A percentile compares a stretch with the other conserved stretches of the same genome.
These are phyloP conservation scores for Nemapogon koenigi DNA, from an alignment of 2,888 invertebrate species.

Conservation along the genomic window DNA sequence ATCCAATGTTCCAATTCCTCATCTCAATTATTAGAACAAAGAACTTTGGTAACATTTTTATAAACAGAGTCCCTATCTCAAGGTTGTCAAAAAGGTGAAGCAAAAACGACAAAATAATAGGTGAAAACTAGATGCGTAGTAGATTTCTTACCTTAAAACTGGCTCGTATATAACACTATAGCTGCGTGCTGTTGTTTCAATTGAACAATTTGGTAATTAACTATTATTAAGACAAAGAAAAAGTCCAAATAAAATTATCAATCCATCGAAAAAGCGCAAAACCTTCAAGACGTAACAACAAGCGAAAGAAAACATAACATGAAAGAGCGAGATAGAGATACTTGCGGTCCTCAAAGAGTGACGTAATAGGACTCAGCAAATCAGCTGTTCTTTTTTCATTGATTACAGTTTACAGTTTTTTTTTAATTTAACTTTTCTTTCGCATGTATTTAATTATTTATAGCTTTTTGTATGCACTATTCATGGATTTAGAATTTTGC, in stretches of 20 bases:
- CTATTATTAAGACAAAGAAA: conserved; percentile 3
- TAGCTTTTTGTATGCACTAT: too few relatives aligned
- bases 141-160: conserved; percentile 32
- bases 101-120: conserved; percentile 36
- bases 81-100: conserved; percentile 51
- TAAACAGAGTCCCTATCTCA: conserved; percentile 27
- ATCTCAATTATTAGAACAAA: too few relatives aligned
- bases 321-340: not conserved
- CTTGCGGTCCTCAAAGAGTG: conserved; percentile 1
- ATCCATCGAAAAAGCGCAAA: conserved; percentile 36
- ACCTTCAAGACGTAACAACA: conserved; percentile 41
- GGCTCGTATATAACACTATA: conserved; percentile 5
- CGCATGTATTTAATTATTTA: not conserved
- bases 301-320: conserved; percentile 32
- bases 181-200: too few relatives aligned
- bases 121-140: conserved; percentile 39
- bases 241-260: conserved; percentile 26
- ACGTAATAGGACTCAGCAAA: not conserved
- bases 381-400: conserved; percentile 3
- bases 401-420: not conserved
- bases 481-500: too few relatives aligned
- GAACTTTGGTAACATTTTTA: conserved; percentile 22
- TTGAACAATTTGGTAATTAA: not conserved
- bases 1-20: too few relatives aligned
- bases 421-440: not conserved